A percentile compares a stretch with the other conserved stretches of the same genome.
phyloP scores from a whole-genome alignment of 2,888 invertebrate species.

The Sinelater perroti region DNA sequence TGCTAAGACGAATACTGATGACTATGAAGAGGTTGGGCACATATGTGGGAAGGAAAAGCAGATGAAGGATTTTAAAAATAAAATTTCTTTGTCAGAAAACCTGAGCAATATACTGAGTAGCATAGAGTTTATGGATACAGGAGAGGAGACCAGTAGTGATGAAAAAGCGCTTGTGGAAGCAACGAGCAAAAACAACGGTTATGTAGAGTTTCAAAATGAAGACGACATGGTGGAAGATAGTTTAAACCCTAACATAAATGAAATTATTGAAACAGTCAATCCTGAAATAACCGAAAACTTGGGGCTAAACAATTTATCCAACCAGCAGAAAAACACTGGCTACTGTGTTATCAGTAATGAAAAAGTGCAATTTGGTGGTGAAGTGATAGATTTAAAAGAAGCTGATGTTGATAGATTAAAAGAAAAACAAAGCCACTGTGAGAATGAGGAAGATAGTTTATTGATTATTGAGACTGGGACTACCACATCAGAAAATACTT shows the following conservation, averaged over 20 bases:
- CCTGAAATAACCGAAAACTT: constrained; percentile 63
- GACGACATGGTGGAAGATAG: constrained; percentile 58
- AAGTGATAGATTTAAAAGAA: constrained; percentile 53
- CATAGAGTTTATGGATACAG: constrained; percentile 88
- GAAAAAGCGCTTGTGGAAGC: constrained; percentile 61
- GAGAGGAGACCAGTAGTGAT: constrained; percentile 81
- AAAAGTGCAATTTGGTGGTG: constrained; percentile 48
- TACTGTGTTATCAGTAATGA: constrained; percentile 53
- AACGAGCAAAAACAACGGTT: constrained; percentile 69
- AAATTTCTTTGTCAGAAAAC: constrained; percentile 50
- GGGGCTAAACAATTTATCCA: constrained; percentile 42
- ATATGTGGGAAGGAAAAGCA: constrained; percentile 54
- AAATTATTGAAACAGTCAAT: constrained; percentile 48
- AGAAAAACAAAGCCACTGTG: constrained; percentile 52
- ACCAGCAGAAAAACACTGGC: constrained; percentile 52
- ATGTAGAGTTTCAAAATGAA: constrained; percentile 71
- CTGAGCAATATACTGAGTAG: constrained; percentile 72
- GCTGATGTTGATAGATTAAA: constrained; percentile 51
- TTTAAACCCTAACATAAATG: constrained; percentile 52
- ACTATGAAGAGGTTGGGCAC: constrained; percentile 56
- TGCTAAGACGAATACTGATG: constrained; percentile 56
- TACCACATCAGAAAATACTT: constrained; percentile 69
- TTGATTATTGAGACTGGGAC: constrained; percentile 65
- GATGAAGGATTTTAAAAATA: constrained; percentile 47
- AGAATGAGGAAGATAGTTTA: constrained; percentile 69